Percentiles rank a stretch among this genome's conserved stretches.
Conservation (phyloP, 1,140 invertebrate species). For the Luehdorfia chinensis region DNA sequence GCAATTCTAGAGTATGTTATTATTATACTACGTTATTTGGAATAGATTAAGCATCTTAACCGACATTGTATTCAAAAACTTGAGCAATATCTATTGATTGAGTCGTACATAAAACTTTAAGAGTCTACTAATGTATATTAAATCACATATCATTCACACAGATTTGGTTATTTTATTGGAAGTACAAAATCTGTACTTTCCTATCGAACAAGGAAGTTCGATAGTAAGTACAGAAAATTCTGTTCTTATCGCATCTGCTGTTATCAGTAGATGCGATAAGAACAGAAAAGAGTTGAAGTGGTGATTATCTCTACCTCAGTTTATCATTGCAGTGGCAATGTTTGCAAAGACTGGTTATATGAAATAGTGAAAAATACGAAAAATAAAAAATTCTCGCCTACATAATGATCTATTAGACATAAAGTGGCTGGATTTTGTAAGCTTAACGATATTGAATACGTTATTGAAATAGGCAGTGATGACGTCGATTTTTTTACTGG, state of each 20-base stretch:
- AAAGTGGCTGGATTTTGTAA: constrained; percentile 37
- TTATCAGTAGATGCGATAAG: not conserved
- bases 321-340: constrained; percentile 17
- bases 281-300: not conserved
- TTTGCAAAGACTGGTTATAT: constrained; percentile 6
- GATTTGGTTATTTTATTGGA: constrained; percentile 13
- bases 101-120: not conserved
- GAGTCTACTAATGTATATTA: constrained; percentile 21
- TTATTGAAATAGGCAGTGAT: constrained; percentile 31
- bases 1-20: too few species aligned
- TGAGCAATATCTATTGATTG: too few species aligned
- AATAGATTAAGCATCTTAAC: not conserved
- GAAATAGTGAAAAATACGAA: constrained; percentile 34
- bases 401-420: constrained; percentile 40
- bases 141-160: not conserved
- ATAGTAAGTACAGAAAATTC: too few species aligned
- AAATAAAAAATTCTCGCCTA: constrained; percentile 42
- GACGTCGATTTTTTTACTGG: constrained; percentile 43
- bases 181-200: too few species aligned
- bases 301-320: not conserved
- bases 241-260: too few species aligned
- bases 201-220: too few species aligned
- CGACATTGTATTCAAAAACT: too few species aligned
- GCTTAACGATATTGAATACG: constrained; percentile 37
- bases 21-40: too few species aligned